Evolutionary conservation across 2,888 invertebrate genomes (phyloP), one percentile per base, ranked within the genome.

Genomic region (Scaptodrosophila latifasciaeformis): DNA sequence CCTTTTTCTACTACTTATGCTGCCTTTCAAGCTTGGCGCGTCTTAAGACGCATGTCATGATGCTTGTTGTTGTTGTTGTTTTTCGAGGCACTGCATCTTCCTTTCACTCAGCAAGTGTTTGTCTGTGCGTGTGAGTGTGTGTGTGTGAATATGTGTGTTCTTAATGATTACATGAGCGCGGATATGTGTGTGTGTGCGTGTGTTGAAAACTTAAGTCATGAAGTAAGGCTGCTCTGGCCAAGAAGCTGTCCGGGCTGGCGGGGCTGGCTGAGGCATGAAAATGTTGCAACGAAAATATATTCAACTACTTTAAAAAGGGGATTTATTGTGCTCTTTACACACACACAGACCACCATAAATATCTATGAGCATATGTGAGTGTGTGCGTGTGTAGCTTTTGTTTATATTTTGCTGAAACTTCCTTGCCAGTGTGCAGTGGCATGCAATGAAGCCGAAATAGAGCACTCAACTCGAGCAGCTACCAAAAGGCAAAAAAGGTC

Each of bases 1-100:
- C 69, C 69, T 67, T 65, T 69, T 75, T 77, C 71, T 59, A 70
- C 69, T 74, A 71, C 75, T 75, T 77, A 74, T 74, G 74, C 68
- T 74, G 77, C 64, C 74, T 68, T 70, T 77, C 70, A 68, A 49
- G 64, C 59, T 54, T 52, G 49, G 54, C 59, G 45, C 30, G 43
- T 57, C 55, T 67, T 69, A 58, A 65, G 58, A 67, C 64, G 64
- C 44, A 29, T 18, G 44, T 10, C 18, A 17, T 17, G 44, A 66
- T 24, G 46, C 24, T n/a, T 37, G 60, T 49, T 53, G 55, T 55
- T 37, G 62, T 67, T 29, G 12, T 21, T 13, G 13, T 1, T 13
- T 5, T 5, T 7, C 9, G 19, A 17, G 17, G 39, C 19, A 15
- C 19, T n/a, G 9, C 4, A 15, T 12, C 39, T 17, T 15, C 13